Evolutionary conservation across 1,140 invertebrate species (phyloP).

Genomic region (Leptinotarsa texana): DNA sequence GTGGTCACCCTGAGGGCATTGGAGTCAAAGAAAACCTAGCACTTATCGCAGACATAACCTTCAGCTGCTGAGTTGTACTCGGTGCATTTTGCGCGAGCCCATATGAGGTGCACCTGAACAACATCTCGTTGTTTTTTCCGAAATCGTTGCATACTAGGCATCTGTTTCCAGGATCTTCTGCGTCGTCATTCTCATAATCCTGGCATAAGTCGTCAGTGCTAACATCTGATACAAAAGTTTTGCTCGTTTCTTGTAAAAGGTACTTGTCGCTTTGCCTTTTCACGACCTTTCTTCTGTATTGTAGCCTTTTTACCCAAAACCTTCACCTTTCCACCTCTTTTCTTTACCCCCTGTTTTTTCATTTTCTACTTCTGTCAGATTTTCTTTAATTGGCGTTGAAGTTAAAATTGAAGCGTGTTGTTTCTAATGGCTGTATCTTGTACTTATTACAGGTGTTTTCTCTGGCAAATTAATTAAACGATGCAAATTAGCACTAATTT

Average conservation of each 20-base stretch:
- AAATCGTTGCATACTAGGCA: slow-evolving; percentile 37
- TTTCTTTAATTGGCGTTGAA: neutral
- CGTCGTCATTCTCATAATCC: too few relatives aligned
- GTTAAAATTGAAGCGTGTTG: too few relatives aligned
- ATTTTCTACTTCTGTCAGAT: neutral
- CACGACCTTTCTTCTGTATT: neutral
- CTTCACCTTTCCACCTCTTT: neutral
- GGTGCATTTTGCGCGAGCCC: slow-evolving; percentile 45
- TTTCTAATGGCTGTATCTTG: too few relatives aligned
- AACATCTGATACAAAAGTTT: neutral
- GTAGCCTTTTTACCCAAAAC: neutral
- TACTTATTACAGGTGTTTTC: too few relatives aligned
- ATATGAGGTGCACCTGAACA: slow-evolving; percentile 25
- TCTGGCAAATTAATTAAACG: too few relatives aligned
- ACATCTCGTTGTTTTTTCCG: slow-evolving; percentile 40
- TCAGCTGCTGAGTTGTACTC: slow-evolving; percentile 44
- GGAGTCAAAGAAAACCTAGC: too few relatives aligned
- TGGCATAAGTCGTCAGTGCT: slow-evolving; percentile 16
- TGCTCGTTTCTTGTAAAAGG: too few relatives aligned
- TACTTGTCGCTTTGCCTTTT: neutral
- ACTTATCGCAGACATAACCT: too few relatives aligned
- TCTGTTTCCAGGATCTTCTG: slow-evolving; percentile 21
- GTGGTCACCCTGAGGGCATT: too few relatives aligned
- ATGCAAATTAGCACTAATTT: too few relatives aligned
- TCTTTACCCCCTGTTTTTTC: neutral